Base-by-base conservation (phyloP, 2,888 invertebrate genomes). In the Papilio protenor region DNA sequence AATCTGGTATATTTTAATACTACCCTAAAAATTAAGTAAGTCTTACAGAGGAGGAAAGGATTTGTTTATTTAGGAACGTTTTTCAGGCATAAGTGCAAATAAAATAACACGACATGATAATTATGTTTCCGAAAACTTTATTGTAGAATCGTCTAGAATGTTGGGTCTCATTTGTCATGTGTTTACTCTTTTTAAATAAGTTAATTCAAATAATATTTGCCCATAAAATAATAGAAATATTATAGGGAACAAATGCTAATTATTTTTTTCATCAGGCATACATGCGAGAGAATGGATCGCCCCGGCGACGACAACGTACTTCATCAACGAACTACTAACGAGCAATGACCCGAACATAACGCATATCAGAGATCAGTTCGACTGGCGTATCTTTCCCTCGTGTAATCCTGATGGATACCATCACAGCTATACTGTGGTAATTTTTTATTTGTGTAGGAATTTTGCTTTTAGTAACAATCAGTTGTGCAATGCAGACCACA, bases 271-370 rank as follows among this genome's bases (percentile, higher is more conserved):
- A 78, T 12, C 45, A 90, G 96, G 96, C 61, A 97, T 97, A 81
- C 97, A 97, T 87, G 97, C 97, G 0, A 94, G 98, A 59, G 98
- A 98, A 92, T 98, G 97, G 97, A 96, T 97, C 72, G 93, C 96
- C 0, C 96, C 97, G 0, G 96, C 97, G 0, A 95, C 96, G 0
- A 95, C 95, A 11, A 96, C 96, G 1, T 97, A 96, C 85, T 95
- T 97, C 79, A 90, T 96, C 80, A 95, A 96, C 83, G 92, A 97
- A 84, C 88, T 97, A 47, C 85, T 96, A 77, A 96, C 95, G 73
- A 96, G 96, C 82, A 83, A 87, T 0, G 90, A 96, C 73, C 85
- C 91, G 0, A 87, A 93, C 0, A 87, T 96, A 18, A 88, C 89
- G 82, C 87, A 2, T 85, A 66, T 96, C 79, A 95, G 95, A n/a